Percentiles rank a stretch among this genome's conserved stretches.
phyloP scores from a whole-genome alignment of 2,888 invertebrate species.

The Taphrorychus bicolor region DNA sequence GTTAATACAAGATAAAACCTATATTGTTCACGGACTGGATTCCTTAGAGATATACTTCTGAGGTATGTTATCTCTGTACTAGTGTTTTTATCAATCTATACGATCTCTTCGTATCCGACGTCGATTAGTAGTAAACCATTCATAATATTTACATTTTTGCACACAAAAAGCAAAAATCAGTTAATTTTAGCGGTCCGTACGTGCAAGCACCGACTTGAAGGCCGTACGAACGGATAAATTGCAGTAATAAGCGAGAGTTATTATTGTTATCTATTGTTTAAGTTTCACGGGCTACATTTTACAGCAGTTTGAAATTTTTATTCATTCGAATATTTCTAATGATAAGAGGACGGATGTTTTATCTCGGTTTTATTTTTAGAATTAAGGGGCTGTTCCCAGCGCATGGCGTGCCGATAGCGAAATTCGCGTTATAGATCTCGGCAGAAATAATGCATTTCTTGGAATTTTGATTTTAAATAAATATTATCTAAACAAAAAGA shows the following conservation, averaged over 20 bases:
- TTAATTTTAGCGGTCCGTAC: background rate
- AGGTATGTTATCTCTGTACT: no score
- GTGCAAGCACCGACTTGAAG: constrained; percentile 24
- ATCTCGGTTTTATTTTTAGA: background rate
- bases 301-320: constrained; percentile 14
- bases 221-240: constrained; percentile 25
- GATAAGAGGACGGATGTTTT: constrained; percentile 16
- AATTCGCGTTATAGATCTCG: no score
- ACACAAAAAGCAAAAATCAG: background rate
- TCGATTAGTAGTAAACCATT: no score
- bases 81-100: no score
- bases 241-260: constrained; percentile 19
- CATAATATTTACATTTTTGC: background rate
- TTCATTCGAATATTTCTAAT: background rate
- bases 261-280: constrained; percentile 36
- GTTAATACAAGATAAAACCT: no score
- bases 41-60: no score
- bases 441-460: no score
- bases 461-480: no score
- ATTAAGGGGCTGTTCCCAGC: background rate
- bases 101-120: no score
- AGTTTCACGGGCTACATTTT: constrained; percentile 26
- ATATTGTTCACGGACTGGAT: no score
- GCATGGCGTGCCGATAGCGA: no score
- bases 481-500: no score